phyloP scores from a whole-genome alignment of 2,888 invertebrate species.

The Dromius quadrimaculatus region DNA sequence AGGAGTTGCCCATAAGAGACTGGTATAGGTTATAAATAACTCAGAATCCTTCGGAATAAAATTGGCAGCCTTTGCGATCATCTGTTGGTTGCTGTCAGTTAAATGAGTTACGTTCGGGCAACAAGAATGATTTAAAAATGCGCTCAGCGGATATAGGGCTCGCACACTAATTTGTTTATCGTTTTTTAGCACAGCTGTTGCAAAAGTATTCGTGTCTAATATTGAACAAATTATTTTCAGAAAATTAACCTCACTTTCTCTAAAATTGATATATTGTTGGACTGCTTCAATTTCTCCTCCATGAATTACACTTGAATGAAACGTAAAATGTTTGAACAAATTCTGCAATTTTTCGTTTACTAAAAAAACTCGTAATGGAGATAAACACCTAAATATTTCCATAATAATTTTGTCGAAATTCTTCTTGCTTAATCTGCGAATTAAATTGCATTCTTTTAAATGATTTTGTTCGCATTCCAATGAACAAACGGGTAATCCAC shows the following conservation, averaged over 20 bases:
- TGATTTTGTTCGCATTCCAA: slow-evolving; percentile 74
- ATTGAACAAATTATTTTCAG: slow-evolving; percentile 73
- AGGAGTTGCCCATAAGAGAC: slow-evolving; percentile 76
- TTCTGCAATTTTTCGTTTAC: slow-evolving; percentile 67
- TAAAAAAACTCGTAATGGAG: slow-evolving; percentile 66
- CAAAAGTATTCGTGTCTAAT: slow-evolving; percentile 78
- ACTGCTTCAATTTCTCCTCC: slow-evolving; percentile 72
- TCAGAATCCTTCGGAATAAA: slow-evolving; percentile 73
- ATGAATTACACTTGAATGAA: slow-evolving; percentile 67
- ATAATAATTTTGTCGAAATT: slow-evolving; percentile 60
- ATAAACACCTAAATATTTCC: slow-evolving; percentile 64
- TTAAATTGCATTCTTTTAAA: slow-evolving; percentile 71
- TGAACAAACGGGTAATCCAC: slow-evolving; percentile 77
- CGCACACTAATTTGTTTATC: slow-evolving; percentile 68
- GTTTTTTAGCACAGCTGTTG: slow-evolving; percentile 67
- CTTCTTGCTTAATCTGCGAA: slow-evolving; percentile 67
- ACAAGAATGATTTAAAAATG: slow-evolving; percentile 79
- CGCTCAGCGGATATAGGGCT: slow-evolving; percentile 76
- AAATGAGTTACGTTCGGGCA: slow-evolving; percentile 75
- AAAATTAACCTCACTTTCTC: slow-evolving; percentile 69
- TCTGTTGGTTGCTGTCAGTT: slow-evolving; percentile 71
- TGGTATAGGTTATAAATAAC: slow-evolving; percentile 76
- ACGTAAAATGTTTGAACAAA: neutral
- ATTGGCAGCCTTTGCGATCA: slow-evolving; percentile 73
- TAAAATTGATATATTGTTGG: slow-evolving; percentile 68